Evolutionary conservation across 2,888 invertebrate species (phyloP), one percentile per base, ranked within the genome.

Genomic region (Druceiella hillmani): DNA sequence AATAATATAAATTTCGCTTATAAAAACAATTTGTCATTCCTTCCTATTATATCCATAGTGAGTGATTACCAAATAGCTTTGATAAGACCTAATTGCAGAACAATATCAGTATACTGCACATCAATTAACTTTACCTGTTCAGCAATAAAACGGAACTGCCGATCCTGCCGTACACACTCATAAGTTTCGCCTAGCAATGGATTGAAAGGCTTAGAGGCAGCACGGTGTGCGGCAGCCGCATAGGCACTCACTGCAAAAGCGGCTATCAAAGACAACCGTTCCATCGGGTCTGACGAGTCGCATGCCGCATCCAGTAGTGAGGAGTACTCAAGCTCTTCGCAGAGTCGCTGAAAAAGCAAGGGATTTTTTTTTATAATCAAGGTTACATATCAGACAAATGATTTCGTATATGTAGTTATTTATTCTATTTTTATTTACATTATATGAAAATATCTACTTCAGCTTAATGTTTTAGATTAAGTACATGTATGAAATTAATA

Each of bases 171-270:
- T 20, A 83, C 75, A 54, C 83, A 85, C 64, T 89, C 89, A 60
- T 82, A 89, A 0, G 87, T 88, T 70, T 89, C 89, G 0, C 81
- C 86, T 17, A 88, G 69, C 37, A 89, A 63, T 10, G 89, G 88
- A 68, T 89, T 89, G 67, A 89, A 89, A 1, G 88, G 88, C 57
- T 89, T 89, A 55, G 83, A 82, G 30, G 86, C 87, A 22, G 88
- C 87, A 33, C 89, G 61, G 75, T 84, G 64, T 64, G 81, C 50
- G 74, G 80, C 53, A 65, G 82, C 56, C 0, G 85, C 83, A 64
- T 89, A 89, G 17, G 82, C 77, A 40, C 85, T 85, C 2, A 89
- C 87, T 0, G 87, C 86, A 65, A 89, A 89, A 2, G 88, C 87
- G 0, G 83, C 85, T 1, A 89, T 66, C 42, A 83, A 74, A 1